Evolutionary conservation across 2,888 invertebrate genomes (phyloP), one percentile per base, ranked within the genome.

Genomic region (Amorpha juglandis): DNA sequence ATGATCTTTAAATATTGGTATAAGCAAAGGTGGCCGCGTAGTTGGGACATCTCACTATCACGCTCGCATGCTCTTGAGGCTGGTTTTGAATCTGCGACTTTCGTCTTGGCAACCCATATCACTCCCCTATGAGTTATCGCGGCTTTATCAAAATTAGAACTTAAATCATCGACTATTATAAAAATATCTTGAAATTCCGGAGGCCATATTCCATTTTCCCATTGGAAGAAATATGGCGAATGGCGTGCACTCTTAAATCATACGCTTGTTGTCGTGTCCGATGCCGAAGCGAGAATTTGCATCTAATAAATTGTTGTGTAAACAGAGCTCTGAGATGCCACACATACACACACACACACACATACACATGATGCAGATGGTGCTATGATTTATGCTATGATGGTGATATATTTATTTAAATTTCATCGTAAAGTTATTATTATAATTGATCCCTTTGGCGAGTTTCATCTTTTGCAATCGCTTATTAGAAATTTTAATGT

Each of bases 291-390:
- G 19, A 19, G 38, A n/a, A 55, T 58, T 58, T 58, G 58, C 58
- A 58, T 58, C 38, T 58, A 58, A 58, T 58, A 58, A 38, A 58
- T 58, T 38, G 42, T 58, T 58, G 58, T 58, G 42, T 58, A 58
- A 58, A 58, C 42, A 58, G 38, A 38, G 52, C 27, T 55, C 38
- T 9, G 42, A 58, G 58, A 58, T 58, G 42, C 58, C 11, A 12
- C 42, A 9, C 33, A 33, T 4, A 27, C 27, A 9, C 33, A 33
- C 33, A 35, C 58, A 35, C 42, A 9, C 33, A 33, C 27, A 27
- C 27, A 9, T n/a, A 33, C 33, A 35, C 58, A 35, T 9, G 38
- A 9, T 42, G 19, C 58, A 58, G 58, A 38, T 53, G 53, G 52
- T n/a, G 55, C 19, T 42, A 6, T 6, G 58, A 38, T 19, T 4